Conservation (phyloP, 2,888 invertebrate genomes). For the Xestia ashworthii region DNA sequence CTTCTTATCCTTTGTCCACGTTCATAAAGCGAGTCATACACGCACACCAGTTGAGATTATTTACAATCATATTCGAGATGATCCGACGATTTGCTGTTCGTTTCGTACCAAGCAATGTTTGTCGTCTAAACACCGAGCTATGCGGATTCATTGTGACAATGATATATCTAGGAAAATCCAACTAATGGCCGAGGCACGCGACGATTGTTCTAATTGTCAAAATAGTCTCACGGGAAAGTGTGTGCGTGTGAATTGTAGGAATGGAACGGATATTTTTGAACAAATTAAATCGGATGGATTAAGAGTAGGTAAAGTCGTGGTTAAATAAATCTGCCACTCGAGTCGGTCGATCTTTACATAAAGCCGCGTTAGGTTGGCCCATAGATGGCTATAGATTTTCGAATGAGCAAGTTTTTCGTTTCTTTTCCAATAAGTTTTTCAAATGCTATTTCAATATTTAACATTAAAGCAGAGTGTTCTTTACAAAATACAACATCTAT, state of each 20-base stretch:
- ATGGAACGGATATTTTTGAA: neutral
- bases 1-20: neutral
- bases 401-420: neutral
- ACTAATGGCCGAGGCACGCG: slow-evolving; percentile 44
- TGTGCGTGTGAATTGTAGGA: slow-evolving; percentile 33
- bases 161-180: slow-evolving; percentile 40
- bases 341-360: no score
- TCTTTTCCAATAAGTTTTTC: neutral
- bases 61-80: neutral
- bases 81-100: neutral
- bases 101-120: neutral
- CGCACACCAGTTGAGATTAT: neutral
- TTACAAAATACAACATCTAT: neutral
- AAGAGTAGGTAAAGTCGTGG: no score
- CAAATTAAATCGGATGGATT: neutral
- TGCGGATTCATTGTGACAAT: slow-evolving; percentile 41
- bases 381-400: neutral
- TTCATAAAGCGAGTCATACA: neutral
- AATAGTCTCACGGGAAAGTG: slow-evolving; percentile 47
- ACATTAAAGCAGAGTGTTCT: neutral
- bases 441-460: neutral
- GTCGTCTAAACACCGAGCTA: slow-evolving; percentile 15
- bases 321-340: no score
- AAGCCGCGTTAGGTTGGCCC: no score
- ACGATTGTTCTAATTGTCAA: slow-evolving; percentile 52